These are phyloP conservation scores for Peucedramus taeniatus DNA, from an alignment of 2,113 vertebrate genomes.

Conservation along the genomic window DNA sequence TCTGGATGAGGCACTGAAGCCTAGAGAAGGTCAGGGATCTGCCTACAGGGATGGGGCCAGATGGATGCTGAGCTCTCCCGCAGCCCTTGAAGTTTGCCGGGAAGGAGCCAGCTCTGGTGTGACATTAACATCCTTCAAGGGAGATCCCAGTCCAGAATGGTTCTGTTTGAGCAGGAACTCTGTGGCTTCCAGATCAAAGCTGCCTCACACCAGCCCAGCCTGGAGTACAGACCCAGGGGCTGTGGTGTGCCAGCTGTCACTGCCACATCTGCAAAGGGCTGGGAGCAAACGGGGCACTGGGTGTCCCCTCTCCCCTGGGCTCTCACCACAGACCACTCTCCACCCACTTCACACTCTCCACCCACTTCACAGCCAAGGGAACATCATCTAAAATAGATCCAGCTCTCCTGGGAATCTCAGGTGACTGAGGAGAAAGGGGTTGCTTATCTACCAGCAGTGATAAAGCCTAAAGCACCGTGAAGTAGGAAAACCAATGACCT, in stretches of 20 bases:
- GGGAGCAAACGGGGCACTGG: neutral
- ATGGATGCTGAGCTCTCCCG: neutral
- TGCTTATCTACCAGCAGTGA: neutral
- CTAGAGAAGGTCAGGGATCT: slow-evolving; percentile 32
- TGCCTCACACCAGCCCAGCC: neutral
- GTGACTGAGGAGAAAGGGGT: neutral
- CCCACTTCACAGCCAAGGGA: neutral
- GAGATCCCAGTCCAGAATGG: neutral
- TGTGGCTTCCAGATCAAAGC: neutral
- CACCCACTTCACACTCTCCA: neutral
- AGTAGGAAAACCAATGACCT: neutral
- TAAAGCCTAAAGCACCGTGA: neutral
- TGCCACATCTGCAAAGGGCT: neutral
- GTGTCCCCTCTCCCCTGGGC: neutral
- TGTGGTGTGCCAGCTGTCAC: neutral
- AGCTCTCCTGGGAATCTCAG: neutral
- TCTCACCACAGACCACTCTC: neutral
- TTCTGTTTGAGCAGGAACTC: neutral
- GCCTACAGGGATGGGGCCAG: neutral
- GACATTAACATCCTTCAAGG: neutral
- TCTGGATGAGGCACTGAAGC: neutral
- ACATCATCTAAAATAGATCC: neutral
- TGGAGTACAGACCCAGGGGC: neutral
- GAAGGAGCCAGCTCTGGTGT: neutral
- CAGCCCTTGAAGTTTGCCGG: neutral